Evolutionary conservation across 92 coral and sea anemone species (phyloP).

Genomic region (Plumapathes pennacea): DNA sequence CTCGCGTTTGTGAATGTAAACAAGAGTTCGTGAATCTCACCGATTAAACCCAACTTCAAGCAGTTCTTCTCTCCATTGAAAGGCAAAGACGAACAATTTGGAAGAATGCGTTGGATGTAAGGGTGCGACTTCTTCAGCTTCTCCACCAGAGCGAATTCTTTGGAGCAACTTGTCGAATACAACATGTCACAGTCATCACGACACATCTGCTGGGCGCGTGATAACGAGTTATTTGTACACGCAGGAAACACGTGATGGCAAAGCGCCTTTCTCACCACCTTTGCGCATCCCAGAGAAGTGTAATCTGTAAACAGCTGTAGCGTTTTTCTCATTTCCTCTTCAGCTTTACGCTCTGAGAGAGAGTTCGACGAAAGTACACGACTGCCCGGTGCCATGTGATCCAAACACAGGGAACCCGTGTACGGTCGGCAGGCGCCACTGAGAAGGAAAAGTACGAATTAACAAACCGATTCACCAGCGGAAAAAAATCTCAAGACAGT

Average conservation of each 20-base stretch:
- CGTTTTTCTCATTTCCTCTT: conserved; percentile 36
- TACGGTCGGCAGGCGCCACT: conserved; percentile 71
- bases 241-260: conserved; percentile 86
- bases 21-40: conserved; percentile 16
- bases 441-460: conserved; percentile 2
- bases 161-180: conserved; percentile 76
- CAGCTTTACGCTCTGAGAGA: conserved; percentile 54
- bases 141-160: conserved; percentile 58
- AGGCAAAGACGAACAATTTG: conserved; percentile 66
- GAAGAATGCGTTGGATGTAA: conserved; percentile 57
- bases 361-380: conserved; percentile 42
- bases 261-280: conserved; percentile 62
- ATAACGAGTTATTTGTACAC: conserved; percentile 33
- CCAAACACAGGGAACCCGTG: conserved; percentile 51
- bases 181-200: conserved; percentile 79
- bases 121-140: conserved; percentile 46
- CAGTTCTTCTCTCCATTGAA: conserved; percentile 36
- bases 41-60: conserved; percentile 33
- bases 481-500: too few relatives aligned
- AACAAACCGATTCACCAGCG: too few relatives aligned
- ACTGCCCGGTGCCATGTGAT: conserved; percentile 28
- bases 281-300: conserved; percentile 55
- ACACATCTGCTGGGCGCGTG: conserved; percentile 61
- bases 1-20: not conserved
- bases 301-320: conserved; percentile 33